Evolutionary conservation across 2,888 invertebrate genomes (phyloP).

Genomic region (Noctuana brunneofusca): DNA sequence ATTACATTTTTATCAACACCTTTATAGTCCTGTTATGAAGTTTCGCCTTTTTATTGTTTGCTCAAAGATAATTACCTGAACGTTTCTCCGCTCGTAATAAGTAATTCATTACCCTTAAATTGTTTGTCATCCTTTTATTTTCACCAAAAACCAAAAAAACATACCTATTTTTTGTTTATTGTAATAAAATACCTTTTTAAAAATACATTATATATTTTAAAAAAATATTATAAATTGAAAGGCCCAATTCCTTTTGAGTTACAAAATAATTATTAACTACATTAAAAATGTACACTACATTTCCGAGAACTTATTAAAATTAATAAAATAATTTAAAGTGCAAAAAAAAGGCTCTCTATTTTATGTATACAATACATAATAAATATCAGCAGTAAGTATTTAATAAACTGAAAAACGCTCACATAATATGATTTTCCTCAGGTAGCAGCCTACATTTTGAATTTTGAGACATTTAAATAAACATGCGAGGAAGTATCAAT

Average conservation of each 20-base stretch:
- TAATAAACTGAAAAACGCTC: no score
- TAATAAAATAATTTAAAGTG: no score
- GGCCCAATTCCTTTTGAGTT: no score
- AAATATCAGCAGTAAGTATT: no score
- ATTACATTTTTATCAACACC: neutral
- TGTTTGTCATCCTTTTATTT: neutral
- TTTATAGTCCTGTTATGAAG: neutral
- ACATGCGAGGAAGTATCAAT: neutral
- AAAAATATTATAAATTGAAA: no score
- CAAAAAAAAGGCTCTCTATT: no score
- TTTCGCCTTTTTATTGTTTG: constrained; percentile 5
- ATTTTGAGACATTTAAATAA: no score
- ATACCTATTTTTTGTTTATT: neutral
- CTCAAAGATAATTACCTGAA: neutral
- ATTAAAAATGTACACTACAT: neutral
- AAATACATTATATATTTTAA: neutral
- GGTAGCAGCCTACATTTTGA: no score
- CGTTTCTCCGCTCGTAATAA: neutral
- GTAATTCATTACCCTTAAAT: constrained; percentile 1
- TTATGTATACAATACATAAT: no score
- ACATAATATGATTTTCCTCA: no score
- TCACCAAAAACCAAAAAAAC: neutral
- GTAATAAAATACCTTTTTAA: neutral
- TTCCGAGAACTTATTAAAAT: no score
- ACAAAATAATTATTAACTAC: neutral